Conservation (phyloP, 2,113 vertebrate species). For the Cranoglanis bouderius region DNA sequence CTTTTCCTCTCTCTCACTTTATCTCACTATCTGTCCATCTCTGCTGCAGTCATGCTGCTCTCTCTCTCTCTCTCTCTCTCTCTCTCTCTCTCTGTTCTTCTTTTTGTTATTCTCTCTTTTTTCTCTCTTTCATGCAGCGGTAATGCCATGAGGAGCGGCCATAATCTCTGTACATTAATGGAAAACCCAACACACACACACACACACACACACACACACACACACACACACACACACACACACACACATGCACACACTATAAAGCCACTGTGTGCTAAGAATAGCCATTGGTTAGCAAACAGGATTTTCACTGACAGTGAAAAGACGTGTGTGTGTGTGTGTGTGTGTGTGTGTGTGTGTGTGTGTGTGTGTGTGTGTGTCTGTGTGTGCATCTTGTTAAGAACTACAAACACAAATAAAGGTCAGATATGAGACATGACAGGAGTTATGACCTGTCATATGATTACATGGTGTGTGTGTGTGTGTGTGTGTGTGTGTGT, state of each 20-base stretch:
- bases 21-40: background rate
- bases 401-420: constrained; percentile 24
- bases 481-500: background rate
- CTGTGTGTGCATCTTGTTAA: background rate
- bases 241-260: background rate
- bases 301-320: constrained; percentile 4
- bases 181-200: background rate
- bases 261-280: background rate
- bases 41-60: background rate
- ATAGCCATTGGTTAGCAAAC: constrained; percentile 18
- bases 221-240: background rate
- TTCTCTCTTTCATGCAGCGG: background rate
- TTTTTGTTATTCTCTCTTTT: background rate
- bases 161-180: constrained; percentile 13
- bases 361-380: constrained; percentile 23
- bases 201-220: background rate
- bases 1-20: background rate
- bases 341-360: constrained; percentile 14
- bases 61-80: background rate
- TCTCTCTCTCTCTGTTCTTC: background rate
- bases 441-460: background rate
- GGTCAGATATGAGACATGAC: constrained; percentile 7
- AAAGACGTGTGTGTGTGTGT: background rate
- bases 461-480: background rate
- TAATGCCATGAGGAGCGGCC: background rate